Percentiles rank a stretch among this genome's conserved stretches.
These are phyloP conservation scores for Plectrocnemia conspersa DNA, from an alignment of 1,140 invertebrate genomes.

Conservation along the genomic window DNA sequence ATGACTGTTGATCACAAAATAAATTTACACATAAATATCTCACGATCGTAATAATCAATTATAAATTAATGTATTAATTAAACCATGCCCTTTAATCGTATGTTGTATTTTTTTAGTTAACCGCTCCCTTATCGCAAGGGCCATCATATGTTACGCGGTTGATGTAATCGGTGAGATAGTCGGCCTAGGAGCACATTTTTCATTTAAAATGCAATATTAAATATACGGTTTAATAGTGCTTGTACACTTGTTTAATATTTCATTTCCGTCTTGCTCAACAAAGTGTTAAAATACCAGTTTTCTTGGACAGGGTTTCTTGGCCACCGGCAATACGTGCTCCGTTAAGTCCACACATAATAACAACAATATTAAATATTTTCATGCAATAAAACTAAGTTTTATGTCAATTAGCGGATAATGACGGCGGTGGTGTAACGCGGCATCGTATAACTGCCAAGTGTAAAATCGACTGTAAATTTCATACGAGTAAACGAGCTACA, in stretches of 20 bases:
- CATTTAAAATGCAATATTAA: conserved; percentile 25
- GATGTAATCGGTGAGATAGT: conserved; percentile 28
- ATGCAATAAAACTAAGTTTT: too few species aligned
- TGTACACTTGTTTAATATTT: conserved; percentile 29
- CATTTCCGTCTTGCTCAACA: conserved; percentile 31
- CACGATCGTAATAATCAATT: neutral
- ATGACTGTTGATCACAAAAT: too few species aligned
- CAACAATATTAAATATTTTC: too few species aligned
- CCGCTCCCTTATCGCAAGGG: neutral
- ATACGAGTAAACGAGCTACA: too few species aligned
- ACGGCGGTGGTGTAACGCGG: too few species aligned
- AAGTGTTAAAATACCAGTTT: conserved; percentile 34
- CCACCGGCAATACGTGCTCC: too few species aligned
- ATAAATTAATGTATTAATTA: neutral
- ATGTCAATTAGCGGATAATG: too few species aligned
- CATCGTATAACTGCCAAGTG: too few species aligned
- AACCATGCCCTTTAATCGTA: neutral
- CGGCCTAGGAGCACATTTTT: conserved; percentile 7
- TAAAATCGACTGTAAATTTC: too few species aligned
- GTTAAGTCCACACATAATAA: too few species aligned
- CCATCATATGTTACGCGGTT: neutral
- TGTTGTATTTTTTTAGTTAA: neutral
- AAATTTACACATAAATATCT: too few species aligned
- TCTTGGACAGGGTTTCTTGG: too few species aligned
- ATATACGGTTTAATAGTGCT: conserved; percentile 16